Evolutionary conservation across 1,140 invertebrate species (phyloP).

Genomic region (Idris sp.): DNA sequence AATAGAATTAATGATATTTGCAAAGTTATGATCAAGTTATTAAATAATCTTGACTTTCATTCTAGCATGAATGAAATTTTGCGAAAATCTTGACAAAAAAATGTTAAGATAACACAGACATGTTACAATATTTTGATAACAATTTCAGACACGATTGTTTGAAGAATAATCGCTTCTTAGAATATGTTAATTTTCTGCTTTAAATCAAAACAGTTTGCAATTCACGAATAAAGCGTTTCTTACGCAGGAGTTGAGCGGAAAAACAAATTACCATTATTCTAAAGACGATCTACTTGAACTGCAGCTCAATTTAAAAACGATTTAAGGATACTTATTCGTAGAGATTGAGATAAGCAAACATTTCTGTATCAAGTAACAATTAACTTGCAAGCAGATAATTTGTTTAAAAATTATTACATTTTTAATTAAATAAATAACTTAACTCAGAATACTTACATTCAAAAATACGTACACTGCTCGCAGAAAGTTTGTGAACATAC

Average conservation of each 20-base stretch:
- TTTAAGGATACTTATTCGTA: too few relatives aligned
- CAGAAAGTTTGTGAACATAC: too few relatives aligned
- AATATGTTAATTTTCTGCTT: constrained; percentile 29
- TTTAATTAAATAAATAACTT: too few relatives aligned
- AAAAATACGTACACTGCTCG: too few relatives aligned
- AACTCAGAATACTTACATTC: too few relatives aligned
- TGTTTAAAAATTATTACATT: too few relatives aligned
- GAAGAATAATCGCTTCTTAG: constrained; percentile 14
- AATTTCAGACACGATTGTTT: too few relatives aligned
- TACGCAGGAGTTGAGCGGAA: background rate
- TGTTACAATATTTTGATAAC: constrained; percentile 1
- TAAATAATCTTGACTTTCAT: constrained; percentile 7
- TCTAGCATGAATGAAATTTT: background rate
- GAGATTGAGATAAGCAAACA: too few relatives aligned
- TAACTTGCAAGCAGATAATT: background rate
- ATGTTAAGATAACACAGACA: constrained; percentile 7
- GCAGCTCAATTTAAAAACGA: too few relatives aligned
- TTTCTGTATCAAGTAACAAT: too few relatives aligned
- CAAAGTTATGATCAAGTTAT: background rate
- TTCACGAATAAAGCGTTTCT: constrained; percentile 19
- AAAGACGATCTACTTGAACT: constrained; percentile 12
- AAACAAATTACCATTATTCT: constrained; percentile 27
- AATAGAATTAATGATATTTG: too few relatives aligned
- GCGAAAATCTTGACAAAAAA: constrained; percentile 9
- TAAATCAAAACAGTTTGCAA: constrained; percentile 30